phyloP scores from a whole-genome alignment of 2,888 invertebrate genomes.

The Trachelus stipa region DNA sequence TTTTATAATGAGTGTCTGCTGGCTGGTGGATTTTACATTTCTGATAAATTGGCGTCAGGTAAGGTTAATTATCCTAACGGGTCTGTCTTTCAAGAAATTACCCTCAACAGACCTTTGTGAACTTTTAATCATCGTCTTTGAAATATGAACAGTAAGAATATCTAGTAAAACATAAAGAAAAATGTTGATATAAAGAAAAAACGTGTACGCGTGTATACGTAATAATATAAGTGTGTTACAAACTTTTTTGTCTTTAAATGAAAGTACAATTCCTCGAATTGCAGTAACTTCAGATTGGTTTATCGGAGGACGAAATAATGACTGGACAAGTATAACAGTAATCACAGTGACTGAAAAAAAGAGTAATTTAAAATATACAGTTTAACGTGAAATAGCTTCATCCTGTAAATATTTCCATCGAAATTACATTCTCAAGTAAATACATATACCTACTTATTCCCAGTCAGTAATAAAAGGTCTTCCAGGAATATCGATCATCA shows the following conservation, averaged over 20 bases:
- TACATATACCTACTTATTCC: background rate
- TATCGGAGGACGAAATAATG: too few species aligned
- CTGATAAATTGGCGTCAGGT: background rate
- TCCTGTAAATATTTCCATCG: background rate
- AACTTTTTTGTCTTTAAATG: background rate
- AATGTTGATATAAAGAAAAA: background rate
- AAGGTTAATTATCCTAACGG: background rate
- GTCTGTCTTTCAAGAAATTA: background rate
- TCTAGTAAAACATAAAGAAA: background rate
- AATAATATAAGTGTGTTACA: background rate
- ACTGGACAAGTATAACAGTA: too few species aligned
- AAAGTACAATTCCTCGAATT: background rate
- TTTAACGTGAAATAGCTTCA: background rate
- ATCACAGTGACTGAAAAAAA: too few species aligned
- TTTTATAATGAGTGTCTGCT: background rate
- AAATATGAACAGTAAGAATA: background rate
- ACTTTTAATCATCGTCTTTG: too few species aligned
- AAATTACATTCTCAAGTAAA: background rate
- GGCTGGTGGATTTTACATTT: background rate
- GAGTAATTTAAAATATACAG: background rate
- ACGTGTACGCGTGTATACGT: background rate
- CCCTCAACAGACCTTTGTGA: too few species aligned
- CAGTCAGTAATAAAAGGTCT: background rate
- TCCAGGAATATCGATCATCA: background rate
- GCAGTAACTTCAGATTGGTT: background rate